Evolutionary conservation across 2,113 vertebrate genomes (phyloP).

Genomic region (Electrona antarctica): DNA sequence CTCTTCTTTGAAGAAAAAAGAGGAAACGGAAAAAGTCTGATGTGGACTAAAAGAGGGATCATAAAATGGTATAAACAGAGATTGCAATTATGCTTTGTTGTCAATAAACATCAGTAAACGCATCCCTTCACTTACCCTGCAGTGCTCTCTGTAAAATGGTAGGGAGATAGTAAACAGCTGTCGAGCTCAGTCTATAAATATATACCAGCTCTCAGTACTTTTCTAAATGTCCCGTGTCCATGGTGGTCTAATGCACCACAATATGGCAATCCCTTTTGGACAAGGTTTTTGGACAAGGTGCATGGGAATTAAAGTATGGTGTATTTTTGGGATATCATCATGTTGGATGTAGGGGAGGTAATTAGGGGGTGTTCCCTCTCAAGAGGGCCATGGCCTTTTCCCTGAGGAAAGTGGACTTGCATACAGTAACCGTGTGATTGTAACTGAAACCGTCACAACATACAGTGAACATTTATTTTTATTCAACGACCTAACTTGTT

Average conservation of each 20-base stretch:
- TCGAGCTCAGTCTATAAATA: slow-evolving; percentile 1
- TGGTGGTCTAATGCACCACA: not conserved
- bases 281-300: slow-evolving; percentile 9
- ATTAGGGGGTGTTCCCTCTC: too few relatives aligned
- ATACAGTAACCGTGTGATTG: too few relatives aligned
- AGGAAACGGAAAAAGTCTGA: slow-evolving; percentile 42
- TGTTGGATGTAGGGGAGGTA: not conserved
- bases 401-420: too few relatives aligned
- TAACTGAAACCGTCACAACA: not conserved
- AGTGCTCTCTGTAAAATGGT: not conserved
- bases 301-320: slow-evolving; percentile 1
- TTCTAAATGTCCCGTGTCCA: slow-evolving; percentile 4
- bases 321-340: not conserved
- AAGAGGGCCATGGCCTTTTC: too few relatives aligned
- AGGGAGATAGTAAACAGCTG: not conserved
- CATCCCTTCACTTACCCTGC: not conserved
- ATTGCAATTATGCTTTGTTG: slow-evolving; percentile 17
- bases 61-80: slow-evolving; percentile 26
- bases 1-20: slow-evolving; percentile 8
- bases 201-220: not conserved
- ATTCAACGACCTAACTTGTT: not conserved
- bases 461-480: not conserved
- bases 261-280: slow-evolving; percentile 3
- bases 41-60: slow-evolving; percentile 3
- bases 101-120: slow-evolving; percentile 10